Percentiles rank a stretch among this genome's conserved stretches.
Conservation (phyloP, 2,797 vertebrate genomes). For the Peromyscus attwateri region DNA sequence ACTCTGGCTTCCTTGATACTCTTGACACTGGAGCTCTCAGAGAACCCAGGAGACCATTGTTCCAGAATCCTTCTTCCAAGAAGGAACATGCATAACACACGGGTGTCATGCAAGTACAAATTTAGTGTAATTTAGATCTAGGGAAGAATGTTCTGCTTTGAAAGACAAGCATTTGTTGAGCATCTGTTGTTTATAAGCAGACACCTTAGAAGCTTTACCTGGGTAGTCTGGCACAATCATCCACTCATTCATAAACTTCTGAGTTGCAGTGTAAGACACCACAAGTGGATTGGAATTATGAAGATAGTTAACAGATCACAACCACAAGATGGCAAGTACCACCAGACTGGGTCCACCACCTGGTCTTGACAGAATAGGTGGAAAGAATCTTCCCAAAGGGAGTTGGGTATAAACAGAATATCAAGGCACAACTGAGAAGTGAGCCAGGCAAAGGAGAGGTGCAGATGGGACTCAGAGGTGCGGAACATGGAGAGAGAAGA, state of each 20-base stretch:
- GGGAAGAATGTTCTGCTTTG: background rate
- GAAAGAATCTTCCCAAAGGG: background rate
- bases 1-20: constrained; percentile 30
- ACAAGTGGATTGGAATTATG: background rate
- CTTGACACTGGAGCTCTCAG: constrained; percentile 38
- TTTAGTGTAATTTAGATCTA: constrained; percentile 23
- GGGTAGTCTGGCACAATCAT: background rate
- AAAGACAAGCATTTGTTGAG: constrained; percentile 42
- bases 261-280: background rate
- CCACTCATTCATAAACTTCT: background rate
- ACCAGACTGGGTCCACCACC: background rate
- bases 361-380: background rate
- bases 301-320: background rate
- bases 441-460: background rate
- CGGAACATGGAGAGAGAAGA: background rate
- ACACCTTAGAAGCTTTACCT: constrained; percentile 29
- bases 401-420: background rate
- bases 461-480: background rate
- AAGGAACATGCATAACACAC: background rate
- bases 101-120: background rate
- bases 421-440: background rate
- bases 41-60: constrained; percentile 53
- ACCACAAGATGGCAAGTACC: background rate
- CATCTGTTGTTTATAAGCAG: constrained; percentile 30
- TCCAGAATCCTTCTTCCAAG: constrained; percentile 62